A percentile compares a stretch with the other conserved stretches of the same genome.
Conservation (phyloP, 2,113 vertebrate genomes). For the Passer montanus region DNA sequence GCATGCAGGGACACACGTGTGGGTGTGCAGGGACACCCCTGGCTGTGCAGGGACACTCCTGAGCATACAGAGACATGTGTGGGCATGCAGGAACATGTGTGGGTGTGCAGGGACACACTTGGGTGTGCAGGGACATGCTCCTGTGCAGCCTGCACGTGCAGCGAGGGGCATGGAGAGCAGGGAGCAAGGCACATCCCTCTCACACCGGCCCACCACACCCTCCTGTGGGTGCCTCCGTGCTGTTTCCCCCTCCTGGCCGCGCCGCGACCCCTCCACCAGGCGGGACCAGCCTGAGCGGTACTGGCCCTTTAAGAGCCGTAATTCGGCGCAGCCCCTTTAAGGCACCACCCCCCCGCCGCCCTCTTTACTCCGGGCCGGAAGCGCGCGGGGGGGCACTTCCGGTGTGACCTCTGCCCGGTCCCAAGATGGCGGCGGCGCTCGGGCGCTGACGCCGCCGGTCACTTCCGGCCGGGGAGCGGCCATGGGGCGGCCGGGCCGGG, state of each 20-base stretch:
- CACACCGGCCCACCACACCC: background rate
- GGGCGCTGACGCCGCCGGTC: background rate
- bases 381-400: fast-evolving
- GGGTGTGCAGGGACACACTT: too few species aligned
- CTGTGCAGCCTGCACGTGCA: fast-evolving
- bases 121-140: background rate
- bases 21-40: too few species aligned
- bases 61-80: too few species aligned
- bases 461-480: slow-evolving; percentile 57
- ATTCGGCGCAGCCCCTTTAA: background rate
- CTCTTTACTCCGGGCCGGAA: background rate
- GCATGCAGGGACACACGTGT: too few species aligned
- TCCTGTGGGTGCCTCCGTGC: background rate
- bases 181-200: fast-evolving
- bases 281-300: fast-evolving
- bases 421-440: background rate
- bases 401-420: background rate
- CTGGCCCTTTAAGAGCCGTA: background rate
- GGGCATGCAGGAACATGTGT: fast-evolving
- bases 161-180: too few species aligned
- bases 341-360: background rate
- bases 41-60: too few species aligned
- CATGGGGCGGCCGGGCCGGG: background rate
- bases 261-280: too few species aligned
- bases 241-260: background rate